A percentile compares a stretch with the other conserved stretches of the same genome.
Conservation (phyloP, 2,888 invertebrate species). For the Allygus modestus region DNA sequence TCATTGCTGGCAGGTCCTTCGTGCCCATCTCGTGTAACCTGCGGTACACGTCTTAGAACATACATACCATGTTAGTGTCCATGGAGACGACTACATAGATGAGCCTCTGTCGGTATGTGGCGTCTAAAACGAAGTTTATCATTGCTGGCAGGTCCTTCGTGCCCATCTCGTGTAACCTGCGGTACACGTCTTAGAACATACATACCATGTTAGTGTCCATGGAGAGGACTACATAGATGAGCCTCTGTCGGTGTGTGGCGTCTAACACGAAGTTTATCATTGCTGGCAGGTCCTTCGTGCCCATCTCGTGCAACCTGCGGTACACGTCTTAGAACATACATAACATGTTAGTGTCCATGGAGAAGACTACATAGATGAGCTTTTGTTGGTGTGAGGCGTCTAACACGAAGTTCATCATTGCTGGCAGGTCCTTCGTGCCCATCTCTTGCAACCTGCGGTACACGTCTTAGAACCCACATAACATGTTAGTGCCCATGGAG, state of each 20-base stretch:
- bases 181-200: too few relatives aligned
- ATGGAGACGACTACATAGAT: not conserved
- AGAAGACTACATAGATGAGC: not conserved
- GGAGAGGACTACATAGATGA: not conserved
- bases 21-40: conserved; percentile 23
- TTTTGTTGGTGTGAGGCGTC: not conserved
- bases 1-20: not conserved
- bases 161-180: conserved; percentile 12
- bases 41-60: too few relatives aligned
- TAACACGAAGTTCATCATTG: not conserved
- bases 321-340: not conserved
- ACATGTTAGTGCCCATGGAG: not conserved
- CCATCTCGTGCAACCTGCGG: conserved; percentile 6
- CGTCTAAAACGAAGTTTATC: not conserved
- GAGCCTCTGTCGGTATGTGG: not conserved
- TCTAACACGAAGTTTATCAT: not conserved
- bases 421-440: conserved; percentile 13
- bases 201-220: not conserved
- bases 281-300: conserved; percentile 4
- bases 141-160: not conserved
- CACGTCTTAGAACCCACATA: too few relatives aligned
- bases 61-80: too few relatives aligned
- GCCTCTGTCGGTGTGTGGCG: not conserved
- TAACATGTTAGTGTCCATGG: not conserved
- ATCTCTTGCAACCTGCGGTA: conserved; percentile 13